These are phyloP conservation scores for Pantala flavescens DNA, from an alignment of 1,140 invertebrate species.

Conservation along the genomic window DNA sequence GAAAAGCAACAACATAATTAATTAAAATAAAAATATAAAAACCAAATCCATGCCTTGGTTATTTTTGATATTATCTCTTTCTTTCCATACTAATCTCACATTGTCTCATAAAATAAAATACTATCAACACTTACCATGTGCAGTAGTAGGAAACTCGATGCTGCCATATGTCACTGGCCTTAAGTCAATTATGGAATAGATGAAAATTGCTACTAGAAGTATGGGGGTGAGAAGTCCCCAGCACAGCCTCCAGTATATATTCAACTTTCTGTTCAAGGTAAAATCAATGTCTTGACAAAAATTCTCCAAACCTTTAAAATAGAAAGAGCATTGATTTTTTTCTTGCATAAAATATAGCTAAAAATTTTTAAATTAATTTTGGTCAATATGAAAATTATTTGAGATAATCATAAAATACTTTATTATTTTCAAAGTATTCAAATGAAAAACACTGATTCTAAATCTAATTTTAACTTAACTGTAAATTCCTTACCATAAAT, in stretches of 20 bases:
- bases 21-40: not conserved
- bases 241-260: slow-evolving; percentile 65
- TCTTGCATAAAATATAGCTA: not conserved
- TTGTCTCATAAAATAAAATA: not conserved
- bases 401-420: not conserved
- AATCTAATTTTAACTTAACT: no score
- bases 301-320: slow-evolving; percentile 47
- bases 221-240: slow-evolving; percentile 64
- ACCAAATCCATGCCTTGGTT: not conserved
- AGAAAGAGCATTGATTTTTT: not conserved
- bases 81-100: not conserved
- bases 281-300: slow-evolving; percentile 64
- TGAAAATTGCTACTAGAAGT: slow-evolving; percentile 55
- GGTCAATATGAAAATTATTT: not conserved
- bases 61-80: not conserved
- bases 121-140: slow-evolving; percentile 19
- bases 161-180: slow-evolving; percentile 42
- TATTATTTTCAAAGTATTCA: not conserved
- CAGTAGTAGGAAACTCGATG: slow-evolving; percentile 23
- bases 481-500: slow-evolving; percentile 57
- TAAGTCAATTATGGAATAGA: slow-evolving; percentile 46
- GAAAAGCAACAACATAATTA: slow-evolving; percentile 19
- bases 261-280: slow-evolving; percentile 60
- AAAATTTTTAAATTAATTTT: not conserved
- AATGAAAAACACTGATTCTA: not conserved